phyloP scores from a whole-genome alignment of 2,888 invertebrate genomes.

The Galerucella calmariensis region DNA sequence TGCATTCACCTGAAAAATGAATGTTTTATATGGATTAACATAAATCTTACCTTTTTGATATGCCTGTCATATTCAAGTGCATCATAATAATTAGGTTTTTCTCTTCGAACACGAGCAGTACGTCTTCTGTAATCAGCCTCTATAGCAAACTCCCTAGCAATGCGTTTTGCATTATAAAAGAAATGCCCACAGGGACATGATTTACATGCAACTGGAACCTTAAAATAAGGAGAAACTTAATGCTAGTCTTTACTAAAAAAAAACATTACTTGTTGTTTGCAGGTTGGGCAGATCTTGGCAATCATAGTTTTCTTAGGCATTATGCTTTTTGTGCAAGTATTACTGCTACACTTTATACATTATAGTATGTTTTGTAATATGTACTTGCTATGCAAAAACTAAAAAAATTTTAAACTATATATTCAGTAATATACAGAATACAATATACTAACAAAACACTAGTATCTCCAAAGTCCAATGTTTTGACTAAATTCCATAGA shows the following conservation, averaged over 20 bases:
- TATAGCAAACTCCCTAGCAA: slow-evolving; percentile 64
- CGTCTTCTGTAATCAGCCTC: slow-evolving; percentile 71
- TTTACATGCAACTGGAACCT: slow-evolving; percentile 88
- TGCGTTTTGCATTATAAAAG: slow-evolving; percentile 77
- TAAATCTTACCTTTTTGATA: slow-evolving; percentile 69
- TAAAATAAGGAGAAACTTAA: slow-evolving; percentile 22
- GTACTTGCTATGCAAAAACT: background rate
- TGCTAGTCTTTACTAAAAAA: background rate
- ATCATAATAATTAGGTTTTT: slow-evolving; percentile 86
- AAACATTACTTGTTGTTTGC: slow-evolving; percentile 56
- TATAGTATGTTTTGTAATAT: slow-evolving; percentile 9
- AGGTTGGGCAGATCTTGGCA: slow-evolving; percentile 59
- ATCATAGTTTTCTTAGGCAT: slow-evolving; percentile 57
- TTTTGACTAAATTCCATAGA: no score
- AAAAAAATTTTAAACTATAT: no score
- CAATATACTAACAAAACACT: no score
- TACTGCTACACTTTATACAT: slow-evolving; percentile 37
- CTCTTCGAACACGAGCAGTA: slow-evolving; percentile 79
- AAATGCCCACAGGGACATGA: slow-evolving; percentile 86
- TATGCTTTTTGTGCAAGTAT: slow-evolving; percentile 16
- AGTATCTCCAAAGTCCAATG: no score
- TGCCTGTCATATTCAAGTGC: slow-evolving; percentile 83
- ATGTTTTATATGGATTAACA: background rate
- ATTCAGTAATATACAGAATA: no score
- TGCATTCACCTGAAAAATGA: background rate